Evolutionary conservation across 2,113 vertebrate genomes (phyloP).

Genomic region (Muntiacus reevesi): DNA sequence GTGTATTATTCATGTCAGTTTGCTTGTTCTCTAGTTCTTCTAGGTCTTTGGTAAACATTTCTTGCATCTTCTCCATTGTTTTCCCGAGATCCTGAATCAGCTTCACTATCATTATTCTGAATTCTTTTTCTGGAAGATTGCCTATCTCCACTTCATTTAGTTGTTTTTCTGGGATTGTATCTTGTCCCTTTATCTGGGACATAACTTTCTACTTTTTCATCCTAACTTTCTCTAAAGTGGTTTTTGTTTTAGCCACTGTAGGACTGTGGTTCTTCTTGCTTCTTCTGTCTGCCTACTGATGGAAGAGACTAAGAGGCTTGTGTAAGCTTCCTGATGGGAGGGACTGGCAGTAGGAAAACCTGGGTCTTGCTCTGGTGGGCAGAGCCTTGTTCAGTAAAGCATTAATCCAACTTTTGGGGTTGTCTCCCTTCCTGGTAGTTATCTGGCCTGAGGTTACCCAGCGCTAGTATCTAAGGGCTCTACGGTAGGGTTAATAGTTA

Average conservation of each 20-base stretch:
- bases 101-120: not conserved
- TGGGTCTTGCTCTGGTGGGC: not conserved
- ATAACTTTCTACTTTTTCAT: not conserved
- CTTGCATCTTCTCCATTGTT: not conserved
- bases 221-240: not conserved
- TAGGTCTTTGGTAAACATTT: not conserved
- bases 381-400: not conserved
- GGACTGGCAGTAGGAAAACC: not conserved
- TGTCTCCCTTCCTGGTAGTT: not conserved
- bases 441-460: not conserved
- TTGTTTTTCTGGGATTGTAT: not conserved
- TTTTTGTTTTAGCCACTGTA: not conserved
- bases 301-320: not conserved
- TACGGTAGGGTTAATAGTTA: not conserved
- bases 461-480: not conserved
- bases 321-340: not conserved
- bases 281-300: not conserved
- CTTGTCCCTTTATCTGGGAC: not conserved
- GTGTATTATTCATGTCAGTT: not conserved
- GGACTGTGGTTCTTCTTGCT: not conserved
- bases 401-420: not conserved
- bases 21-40: not conserved
- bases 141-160: not conserved
- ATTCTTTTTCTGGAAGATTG: not conserved
- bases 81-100: not conserved